These are phyloP conservation scores for Drosophila nikananu DNA, from an alignment of 1,140 invertebrate genomes.

Conservation along the genomic window DNA sequence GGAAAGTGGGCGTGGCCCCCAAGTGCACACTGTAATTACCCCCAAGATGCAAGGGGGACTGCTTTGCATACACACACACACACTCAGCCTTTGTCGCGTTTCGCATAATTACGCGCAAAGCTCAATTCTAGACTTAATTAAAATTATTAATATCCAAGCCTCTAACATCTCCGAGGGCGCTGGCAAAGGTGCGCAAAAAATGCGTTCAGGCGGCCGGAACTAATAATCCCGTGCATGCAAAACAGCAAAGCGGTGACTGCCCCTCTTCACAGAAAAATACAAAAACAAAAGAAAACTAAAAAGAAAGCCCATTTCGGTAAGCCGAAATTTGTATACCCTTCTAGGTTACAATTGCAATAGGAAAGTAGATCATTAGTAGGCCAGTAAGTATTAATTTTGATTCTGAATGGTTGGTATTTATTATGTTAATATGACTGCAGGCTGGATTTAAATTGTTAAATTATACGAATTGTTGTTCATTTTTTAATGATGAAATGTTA, in stretches of 20 bases:
- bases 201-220: conserved; percentile 81
- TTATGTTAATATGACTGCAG: no score
- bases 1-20: conserved; percentile 64
- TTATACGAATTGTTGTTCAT: no score
- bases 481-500: no score
- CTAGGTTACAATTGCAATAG: no score
- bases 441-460: no score
- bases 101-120: conserved; percentile 81
- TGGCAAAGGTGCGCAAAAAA: conserved; percentile 57
- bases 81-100: conserved; percentile 53
- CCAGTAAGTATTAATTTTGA: background rate
- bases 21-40: conserved; percentile 60
- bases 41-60: conserved; percentile 3
- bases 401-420: background rate
- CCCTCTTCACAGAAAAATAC: background rate
- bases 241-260: conserved; percentile 20
- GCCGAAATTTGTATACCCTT: background rate
- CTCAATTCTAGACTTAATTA: conserved; percentile 77
- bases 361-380: fast-evolving
- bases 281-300: background rate
- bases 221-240: conserved; percentile 78
- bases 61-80: conserved; percentile 56
- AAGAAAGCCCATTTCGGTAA: background rate
- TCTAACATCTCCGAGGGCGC: background rate
- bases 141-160: conserved; percentile 66